A percentile compares a stretch with the other conserved stretches of the same genome.
Evolutionary conservation across 1,140 invertebrate genomes (phyloP).

Genomic region (Macrobrachium rosenbergii): DNA sequence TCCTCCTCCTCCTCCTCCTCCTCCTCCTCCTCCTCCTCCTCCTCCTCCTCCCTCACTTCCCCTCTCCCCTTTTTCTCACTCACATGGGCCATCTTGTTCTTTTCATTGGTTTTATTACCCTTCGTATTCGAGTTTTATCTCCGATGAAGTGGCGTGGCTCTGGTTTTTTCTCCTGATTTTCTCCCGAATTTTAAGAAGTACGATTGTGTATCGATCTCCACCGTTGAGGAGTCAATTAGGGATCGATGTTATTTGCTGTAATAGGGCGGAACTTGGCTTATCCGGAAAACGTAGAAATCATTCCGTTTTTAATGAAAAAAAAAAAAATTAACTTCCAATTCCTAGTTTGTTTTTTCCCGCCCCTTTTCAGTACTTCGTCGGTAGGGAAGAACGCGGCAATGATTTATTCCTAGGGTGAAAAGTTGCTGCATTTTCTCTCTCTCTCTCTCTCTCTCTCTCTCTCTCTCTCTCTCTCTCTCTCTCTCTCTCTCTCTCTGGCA

Average conservation of each 20-base stretch:
- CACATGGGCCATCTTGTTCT: not conserved
- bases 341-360: too few species aligned
- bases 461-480: slow-evolving; percentile 27
- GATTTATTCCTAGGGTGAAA: too few species aligned
- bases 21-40: not conserved
- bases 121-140: not conserved
- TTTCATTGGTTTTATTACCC: not conserved
- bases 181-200: not conserved
- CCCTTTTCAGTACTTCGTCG: too few species aligned
- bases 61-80: not conserved
- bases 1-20: not conserved
- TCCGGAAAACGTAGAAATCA: too few species aligned
- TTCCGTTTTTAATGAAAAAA: too few species aligned
- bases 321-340: too few species aligned
- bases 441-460: slow-evolving; percentile 5
- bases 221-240: too few species aligned
- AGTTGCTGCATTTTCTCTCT: not conserved
- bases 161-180: not conserved
- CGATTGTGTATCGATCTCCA: too few species aligned
- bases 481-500: not conserved
- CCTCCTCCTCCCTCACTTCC: not conserved
- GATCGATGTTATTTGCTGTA: too few species aligned
- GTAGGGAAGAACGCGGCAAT: too few species aligned
- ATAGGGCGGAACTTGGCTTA: too few species aligned
- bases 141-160: not conserved